These are phyloP conservation scores for Papilio machaon DNA, from an alignment of 1,140 invertebrate genomes.

Conservation along the genomic window DNA sequence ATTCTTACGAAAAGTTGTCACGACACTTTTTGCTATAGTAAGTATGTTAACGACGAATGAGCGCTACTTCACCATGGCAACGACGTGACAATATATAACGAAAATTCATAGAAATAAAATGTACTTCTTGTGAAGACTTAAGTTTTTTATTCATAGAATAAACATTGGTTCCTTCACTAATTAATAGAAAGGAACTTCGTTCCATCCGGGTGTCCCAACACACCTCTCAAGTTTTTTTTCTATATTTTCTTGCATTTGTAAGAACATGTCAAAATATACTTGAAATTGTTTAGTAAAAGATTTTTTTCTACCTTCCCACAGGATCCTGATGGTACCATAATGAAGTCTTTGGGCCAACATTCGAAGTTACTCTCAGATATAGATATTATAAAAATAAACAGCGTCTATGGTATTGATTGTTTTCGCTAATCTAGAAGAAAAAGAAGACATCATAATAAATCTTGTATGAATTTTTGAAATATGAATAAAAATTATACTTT, in stretches of 20 bases:
- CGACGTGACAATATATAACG: no score
- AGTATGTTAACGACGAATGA: no score
- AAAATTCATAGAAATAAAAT: no score
- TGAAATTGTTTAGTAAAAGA: background rate
- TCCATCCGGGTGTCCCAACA: no score
- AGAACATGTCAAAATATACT: background rate
- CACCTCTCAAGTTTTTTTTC: no score
- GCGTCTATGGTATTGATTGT: constrained; percentile 64
- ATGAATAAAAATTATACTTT: background rate
- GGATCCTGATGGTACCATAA: constrained; percentile 68
- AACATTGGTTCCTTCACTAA: no score
- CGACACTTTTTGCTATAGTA: no score
- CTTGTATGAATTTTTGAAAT: background rate
- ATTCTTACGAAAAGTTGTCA: no score
- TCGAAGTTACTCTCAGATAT: constrained; percentile 57
- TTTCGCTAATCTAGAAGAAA: constrained; percentile 43
- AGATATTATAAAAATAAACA: constrained; percentile 71
- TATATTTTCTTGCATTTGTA: background rate
- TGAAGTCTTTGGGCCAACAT: constrained; percentile 67
- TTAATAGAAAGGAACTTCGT: no score
- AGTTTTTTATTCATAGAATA: no score
- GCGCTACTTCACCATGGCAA: no score
- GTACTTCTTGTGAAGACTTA: no score
- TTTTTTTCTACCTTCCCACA: constrained; percentile 42
- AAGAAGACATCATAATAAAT: constrained; percentile 4